Conservation (phyloP, 2,797 vertebrate species). For the Podargus strigoides region DNA sequence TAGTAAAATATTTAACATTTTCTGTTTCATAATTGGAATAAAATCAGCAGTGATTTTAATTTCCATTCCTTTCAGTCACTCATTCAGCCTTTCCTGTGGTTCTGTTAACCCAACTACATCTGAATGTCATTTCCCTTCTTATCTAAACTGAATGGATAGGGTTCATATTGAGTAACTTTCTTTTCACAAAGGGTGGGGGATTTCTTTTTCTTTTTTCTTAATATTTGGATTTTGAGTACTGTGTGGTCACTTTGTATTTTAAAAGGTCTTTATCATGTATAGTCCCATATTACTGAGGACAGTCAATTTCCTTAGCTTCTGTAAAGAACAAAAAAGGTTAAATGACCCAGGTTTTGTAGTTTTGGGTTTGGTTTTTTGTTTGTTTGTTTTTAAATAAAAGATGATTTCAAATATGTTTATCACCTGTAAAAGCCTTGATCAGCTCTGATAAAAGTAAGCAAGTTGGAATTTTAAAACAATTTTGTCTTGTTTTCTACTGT, state of each 20-base stretch:
- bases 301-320: not conserved
- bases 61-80: not conserved
- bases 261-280: not conserved
- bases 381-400: not conserved
- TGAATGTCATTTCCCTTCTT: not conserved
- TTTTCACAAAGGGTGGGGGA: not conserved
- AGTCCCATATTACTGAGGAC: not conserved
- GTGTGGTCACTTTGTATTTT: not conserved
- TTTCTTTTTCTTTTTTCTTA: not conserved
- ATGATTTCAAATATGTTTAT: not conserved
- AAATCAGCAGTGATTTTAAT: not conserved
- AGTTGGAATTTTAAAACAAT: not conserved
- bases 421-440: not conserved
- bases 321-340: not conserved
- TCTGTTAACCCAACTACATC: not conserved
- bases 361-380: not conserved
- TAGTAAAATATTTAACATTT: not conserved
- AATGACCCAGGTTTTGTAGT: not conserved
- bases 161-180: not conserved
- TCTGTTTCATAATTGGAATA: not conserved
- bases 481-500: conserved; percentile 9
- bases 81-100: not conserved
- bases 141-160: not conserved
- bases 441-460: not conserved
- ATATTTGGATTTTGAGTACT: not conserved